These are phyloP conservation scores for Eunapius fragilis DNA, from an alignment of 37 sponge, comb jelly and placozoan species.

Conservation along the genomic window DNA sequence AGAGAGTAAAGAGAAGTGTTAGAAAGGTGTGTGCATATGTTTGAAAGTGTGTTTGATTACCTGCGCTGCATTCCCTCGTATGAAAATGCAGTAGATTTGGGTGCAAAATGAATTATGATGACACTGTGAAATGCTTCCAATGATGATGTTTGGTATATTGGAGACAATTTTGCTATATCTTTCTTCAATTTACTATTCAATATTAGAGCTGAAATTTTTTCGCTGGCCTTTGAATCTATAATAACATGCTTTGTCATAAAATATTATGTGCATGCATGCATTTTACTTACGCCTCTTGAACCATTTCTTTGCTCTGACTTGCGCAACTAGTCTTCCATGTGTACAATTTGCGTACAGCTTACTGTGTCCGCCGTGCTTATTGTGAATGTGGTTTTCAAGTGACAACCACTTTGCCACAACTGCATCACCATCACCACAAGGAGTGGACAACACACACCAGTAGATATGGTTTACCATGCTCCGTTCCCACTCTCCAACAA, in stretches of 20 bases:
- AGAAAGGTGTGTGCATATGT: neutral
- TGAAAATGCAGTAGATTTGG: conserved; percentile 56
- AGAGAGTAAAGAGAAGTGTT: neutral
- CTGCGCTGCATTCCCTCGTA: conserved; percentile 55
- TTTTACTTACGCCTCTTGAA: conserved; percentile 38
- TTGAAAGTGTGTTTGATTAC: conserved; percentile 4
- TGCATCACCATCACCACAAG: conserved; percentile 9
- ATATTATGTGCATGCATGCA: neutral
- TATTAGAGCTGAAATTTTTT: conserved; percentile 32
- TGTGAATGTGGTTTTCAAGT: conserved; percentile 52
- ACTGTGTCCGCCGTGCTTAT: conserved; percentile 40
- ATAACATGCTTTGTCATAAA: neutral
- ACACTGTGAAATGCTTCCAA: conserved; percentile 70
- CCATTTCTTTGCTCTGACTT: conserved; percentile 50
- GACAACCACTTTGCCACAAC: conserved; percentile 60
- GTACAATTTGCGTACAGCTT: conserved; percentile 32
- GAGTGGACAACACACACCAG: conserved; percentile 53
- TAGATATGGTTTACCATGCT: conserved; percentile 64
- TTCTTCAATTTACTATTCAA: conserved; percentile 7
- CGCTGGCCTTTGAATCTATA: conserved; percentile 40
- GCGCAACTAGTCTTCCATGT: neutral
- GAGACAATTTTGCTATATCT: conserved; percentile 42
- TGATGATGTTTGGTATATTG: conserved; percentile 51
- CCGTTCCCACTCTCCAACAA: conserved; percentile 30
- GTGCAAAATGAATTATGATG: conserved; percentile 65